Base-by-base conservation (phyloP, 1,140 invertebrate species). In the Diprion similis region DNA sequence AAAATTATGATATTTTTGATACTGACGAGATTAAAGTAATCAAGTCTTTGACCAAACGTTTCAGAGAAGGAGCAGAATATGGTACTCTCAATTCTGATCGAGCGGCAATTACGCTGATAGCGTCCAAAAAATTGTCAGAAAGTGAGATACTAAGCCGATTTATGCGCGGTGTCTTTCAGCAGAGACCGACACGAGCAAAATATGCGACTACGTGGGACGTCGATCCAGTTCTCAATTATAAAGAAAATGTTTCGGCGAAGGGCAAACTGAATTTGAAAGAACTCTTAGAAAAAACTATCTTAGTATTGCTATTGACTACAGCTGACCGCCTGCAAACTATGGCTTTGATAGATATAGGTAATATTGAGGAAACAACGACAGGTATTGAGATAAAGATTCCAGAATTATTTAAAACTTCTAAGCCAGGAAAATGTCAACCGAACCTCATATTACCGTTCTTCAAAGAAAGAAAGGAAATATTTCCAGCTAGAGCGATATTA, bases 271-370 rank as follows among this genome's bases (percentile, higher is more conserved):
- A 66, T 17, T 3, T 68, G 17, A 64, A 69, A 69, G 70, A 69
- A 10, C 8, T 66, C 46, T 17, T 68, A 18, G 71, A 75, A 68
- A 77, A 69, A 72, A 1, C 70, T 19, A 65, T 47, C 6, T 74
- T 73, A 6, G 24, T 74, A 15, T 11, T 73, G 15, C 46, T 65
- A 7, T 46, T 77, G 13, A 67, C 65, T 8, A 77, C 76, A 13
- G 73, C 73, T 10, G 73, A 77, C 46, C 67, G 73, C 24, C 11
- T 72, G 6, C 75, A 76, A 70, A 76, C 75, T 15, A 19, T 76
- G 11, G 17, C 70, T 19, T 24, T 67, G 37, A 76, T 76, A 19
- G 68, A 70, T 15, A 74, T 72, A 45, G 59, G 51, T 48, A 74
- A 76, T 46, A 76, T 76, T 48, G 45, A 13, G 13, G 13, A 48